A percentile compares a stretch with the other conserved stretches of the same genome.
Evolutionary conservation across 2,888 invertebrate species (phyloP).

Genomic region (Dione juno): DNA sequence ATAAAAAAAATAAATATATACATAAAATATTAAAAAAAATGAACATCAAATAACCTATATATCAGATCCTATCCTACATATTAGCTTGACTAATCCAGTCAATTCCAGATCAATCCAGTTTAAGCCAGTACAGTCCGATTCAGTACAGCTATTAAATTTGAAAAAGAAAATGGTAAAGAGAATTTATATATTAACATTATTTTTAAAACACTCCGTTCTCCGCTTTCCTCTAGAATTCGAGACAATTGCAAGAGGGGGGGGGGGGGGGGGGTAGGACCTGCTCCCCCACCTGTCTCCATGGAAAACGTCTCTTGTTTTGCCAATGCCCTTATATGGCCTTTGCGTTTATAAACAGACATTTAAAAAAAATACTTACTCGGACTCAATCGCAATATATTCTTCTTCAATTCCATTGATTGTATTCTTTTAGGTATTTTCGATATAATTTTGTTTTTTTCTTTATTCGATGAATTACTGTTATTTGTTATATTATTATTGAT

Average conservation of each 20-base stretch:
- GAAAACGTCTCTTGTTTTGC: not conserved
- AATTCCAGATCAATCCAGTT: too few relatives aligned
- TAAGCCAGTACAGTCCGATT: too few relatives aligned
- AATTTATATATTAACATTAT: too few relatives aligned
- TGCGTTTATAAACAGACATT: too few relatives aligned
- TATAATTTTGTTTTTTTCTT: not conserved
- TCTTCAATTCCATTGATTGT: not conserved
- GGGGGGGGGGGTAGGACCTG: too few relatives aligned
- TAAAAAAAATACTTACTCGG: constrained; percentile 3
- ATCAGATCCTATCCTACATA: not conserved
- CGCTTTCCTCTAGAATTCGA: not conserved
- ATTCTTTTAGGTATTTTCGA: constrained; percentile 20
- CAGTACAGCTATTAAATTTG: too few relatives aligned
- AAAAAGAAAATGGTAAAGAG: too few relatives aligned
- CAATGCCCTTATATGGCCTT: too few relatives aligned
- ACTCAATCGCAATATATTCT: constrained; percentile 13
- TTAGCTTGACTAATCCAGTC: too few relatives aligned
- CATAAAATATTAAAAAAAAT: not conserved
- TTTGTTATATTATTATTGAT: not conserved
- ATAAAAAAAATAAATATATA: not conserved
- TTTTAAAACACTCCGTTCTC: not conserved
- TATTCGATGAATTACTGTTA: not conserved
- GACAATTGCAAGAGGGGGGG: too few relatives aligned
- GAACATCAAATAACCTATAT: not conserved
- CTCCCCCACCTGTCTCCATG: too few relatives aligned